Base-by-base conservation (phyloP, 2,797 vertebrate species). In the Amblyraja radiata region DNA sequence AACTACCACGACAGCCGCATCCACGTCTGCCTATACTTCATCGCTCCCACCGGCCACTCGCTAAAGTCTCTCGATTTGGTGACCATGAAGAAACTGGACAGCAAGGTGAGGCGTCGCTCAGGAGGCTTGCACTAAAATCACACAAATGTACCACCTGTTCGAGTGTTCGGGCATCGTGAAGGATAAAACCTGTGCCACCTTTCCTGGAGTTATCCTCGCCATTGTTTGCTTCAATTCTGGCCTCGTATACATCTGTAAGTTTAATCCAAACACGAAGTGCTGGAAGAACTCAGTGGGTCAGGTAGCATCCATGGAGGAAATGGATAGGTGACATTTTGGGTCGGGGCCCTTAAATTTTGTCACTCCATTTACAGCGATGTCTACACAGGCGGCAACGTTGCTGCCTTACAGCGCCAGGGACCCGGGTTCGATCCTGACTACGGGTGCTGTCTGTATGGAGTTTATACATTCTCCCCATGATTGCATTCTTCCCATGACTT, bases 61-160 rank as follows among this genome's bases (percentile, higher is more conserved):
- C 97, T 99, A 93, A 99, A 99, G 94, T 99, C 98, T 93, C 95
- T 99, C 94, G 99, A 99, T 95, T 95, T 99, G 95, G 98, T 99
- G 81, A 99, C 99, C 0, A 99, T 99, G 99, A 99, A 99, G 95
- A 99, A 99, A 94, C 97, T 99, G 8, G 99, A 99, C 94, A 99
- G 99, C 95, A 99, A 99, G 98, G 99, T 99, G 95, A 95, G 94
- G 46, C 0, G n/a, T 39, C 63, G 28, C 32, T 25, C 28, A 65
- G 93, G 58, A 71, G 65, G 4, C 18, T 91, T 74, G 9, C 36
- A 46, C 36, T 23, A 14, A 46, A 4, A 73, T 73, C 23, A 1
- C 25, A 36, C 21, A 28, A 54, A 54, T 25, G 36, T 74, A 25
- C 6, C 13, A 73, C 8, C 46, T 23, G n/a, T n/a, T n/a, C 10